Base-by-base conservation (phyloP, 1,140 invertebrate genomes). In the Anoplolepis gracilipes region DNA sequence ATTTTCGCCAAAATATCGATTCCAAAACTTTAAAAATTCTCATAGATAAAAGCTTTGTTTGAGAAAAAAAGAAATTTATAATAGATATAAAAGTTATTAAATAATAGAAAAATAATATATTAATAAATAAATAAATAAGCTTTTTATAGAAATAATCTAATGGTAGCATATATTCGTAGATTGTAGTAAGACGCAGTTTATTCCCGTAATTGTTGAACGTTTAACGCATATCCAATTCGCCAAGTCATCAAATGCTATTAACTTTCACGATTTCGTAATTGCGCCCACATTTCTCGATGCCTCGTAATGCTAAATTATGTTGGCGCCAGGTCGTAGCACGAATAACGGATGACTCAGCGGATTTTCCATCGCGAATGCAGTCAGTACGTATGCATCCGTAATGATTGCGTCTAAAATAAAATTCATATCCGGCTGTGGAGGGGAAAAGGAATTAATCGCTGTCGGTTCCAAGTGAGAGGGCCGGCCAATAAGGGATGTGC, bases 401-500 rank as follows among this genome's bases (percentile, higher is more conserved):
- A 77, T 77, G 81, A 85, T 85, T 42, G 61, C 72, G 73, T 70
- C 46, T 39, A 65, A 57, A 28, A 72, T 78, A 62, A 88, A 88
- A 89, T 86, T 89, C 85, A 79, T 42, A 84, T 57, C 59, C 85
- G 77, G 42, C 57, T 70, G 67, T 59, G 85, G 59, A 73, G 84
- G 70, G 28, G 28, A 78, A 61, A 30, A 67, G 61, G 85, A 87
- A 89, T 89, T 89, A 89, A 89, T 89, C 76, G 75, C 87, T 82
- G 77, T 89, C 88, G 59, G 65, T 61, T 73, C 57, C 46, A 78
- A 42, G 72, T 67, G 70, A 72, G 46, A 76, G 72, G 22, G 39
- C 39, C 19, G 49, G 36, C 81, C 88, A 53, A 85, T 90, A 90
- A 90, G 86, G 85, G 72, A 87, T 75, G 88, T 46, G 88, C 78